These are phyloP conservation scores for Pandemis corylana DNA, from an alignment of 2,888 invertebrate species.

Conservation along the genomic window DNA sequence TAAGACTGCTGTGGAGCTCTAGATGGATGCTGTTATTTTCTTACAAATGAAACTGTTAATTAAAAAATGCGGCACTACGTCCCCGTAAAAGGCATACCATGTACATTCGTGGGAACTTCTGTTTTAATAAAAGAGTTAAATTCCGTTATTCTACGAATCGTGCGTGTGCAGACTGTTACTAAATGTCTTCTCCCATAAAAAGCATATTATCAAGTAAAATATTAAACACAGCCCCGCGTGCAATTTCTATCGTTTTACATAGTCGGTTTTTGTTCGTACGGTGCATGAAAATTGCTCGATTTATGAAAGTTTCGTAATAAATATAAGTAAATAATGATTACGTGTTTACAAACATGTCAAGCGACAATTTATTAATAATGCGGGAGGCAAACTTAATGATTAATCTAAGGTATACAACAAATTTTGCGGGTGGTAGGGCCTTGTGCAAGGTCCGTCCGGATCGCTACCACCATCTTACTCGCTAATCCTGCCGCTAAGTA, in stretches of 20 bases:
- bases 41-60: slow-evolving; percentile 10
- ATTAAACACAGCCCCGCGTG: neutral
- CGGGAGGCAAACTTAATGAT: neutral
- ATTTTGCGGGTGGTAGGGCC: too few species aligned
- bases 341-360: neutral
- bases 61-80: slow-evolving; percentile 1
- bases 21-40: neutral
- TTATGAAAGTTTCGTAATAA: neutral
- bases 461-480: too few species aligned
- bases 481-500: too few species aligned
- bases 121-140: slow-evolving; percentile 9
- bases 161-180: too few species aligned
- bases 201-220: neutral
- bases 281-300: neutral
- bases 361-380: neutral
- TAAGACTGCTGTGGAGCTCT: neutral
- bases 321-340: neutral
- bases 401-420: neutral
- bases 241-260: neutral
- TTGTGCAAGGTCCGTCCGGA: too few species aligned
- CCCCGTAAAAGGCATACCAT: neutral
- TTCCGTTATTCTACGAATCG: slow-evolving; percentile 12
- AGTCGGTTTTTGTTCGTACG: neutral
- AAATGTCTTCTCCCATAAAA: neutral
- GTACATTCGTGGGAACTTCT: slow-evolving; percentile 18